Conservation (phyloP, 35 echinoderm and acorn worm species). For the Ophioderma brevispina region DNA sequence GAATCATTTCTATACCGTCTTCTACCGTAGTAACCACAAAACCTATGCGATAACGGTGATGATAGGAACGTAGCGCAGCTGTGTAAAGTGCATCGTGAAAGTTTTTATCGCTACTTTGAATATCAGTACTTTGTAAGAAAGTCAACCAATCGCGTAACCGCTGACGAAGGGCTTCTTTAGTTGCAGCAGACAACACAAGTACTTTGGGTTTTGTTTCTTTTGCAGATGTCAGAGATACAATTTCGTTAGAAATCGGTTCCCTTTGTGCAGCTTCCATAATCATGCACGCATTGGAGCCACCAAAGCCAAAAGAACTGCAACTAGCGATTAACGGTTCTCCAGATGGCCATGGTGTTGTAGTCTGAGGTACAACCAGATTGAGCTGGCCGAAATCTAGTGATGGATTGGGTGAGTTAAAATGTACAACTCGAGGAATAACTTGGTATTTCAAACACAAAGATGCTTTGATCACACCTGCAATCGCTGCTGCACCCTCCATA, state of each 20-base stretch:
- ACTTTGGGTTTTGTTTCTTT: conserved; percentile 9
- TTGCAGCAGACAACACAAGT: conserved; percentile 65
- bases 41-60: conserved; percentile 47
- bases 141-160: conserved; percentile 43
- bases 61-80: conserved; percentile 32
- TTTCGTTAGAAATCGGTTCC: neutral
- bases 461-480: conserved; percentile 71
- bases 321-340: conserved; percentile 11
- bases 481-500: conserved; percentile 72
- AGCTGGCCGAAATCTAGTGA: conserved; percentile 47
- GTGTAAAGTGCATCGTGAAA: conserved; percentile 50
- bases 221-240: neutral
- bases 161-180: conserved; percentile 41
- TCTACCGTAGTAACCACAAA: conserved; percentile 35
- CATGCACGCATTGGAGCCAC: conserved; percentile 75
- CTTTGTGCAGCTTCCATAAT: conserved; percentile 53
- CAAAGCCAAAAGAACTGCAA: conserved; percentile 79
- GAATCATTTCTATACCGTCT: neutral
- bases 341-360: conserved; percentile 39
- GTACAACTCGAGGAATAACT: conserved; percentile 53
- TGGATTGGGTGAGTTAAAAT: conserved; percentile 60
- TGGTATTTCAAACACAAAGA: conserved; percentile 40
- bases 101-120: neutral
- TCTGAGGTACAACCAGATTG: conserved; percentile 43
- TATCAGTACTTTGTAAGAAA: conserved; percentile 15